Conservation (phyloP, 2,113 vertebrate species). For the Caretta caretta region DNA sequence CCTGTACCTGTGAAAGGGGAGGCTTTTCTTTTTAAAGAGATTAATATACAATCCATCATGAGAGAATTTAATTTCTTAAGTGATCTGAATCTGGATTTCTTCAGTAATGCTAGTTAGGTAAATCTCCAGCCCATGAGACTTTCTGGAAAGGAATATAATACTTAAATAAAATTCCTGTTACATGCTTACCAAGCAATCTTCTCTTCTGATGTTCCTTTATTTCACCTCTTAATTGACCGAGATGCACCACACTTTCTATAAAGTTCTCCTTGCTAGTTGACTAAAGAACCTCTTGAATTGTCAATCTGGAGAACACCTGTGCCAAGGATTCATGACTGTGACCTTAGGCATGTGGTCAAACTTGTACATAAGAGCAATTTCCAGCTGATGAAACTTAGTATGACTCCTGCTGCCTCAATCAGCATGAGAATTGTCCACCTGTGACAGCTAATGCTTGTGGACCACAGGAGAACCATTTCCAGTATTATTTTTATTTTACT, state of each 20-base stretch:
- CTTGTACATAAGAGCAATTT: neutral
- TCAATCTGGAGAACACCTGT: neutral
- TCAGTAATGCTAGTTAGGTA: neutral
- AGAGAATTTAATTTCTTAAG: neutral
- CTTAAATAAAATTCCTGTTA: neutral
- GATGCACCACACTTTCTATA: neutral
- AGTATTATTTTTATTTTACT: neutral
- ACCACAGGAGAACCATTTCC: neutral
- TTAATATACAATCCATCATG: neutral
- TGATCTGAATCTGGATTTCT: neutral
- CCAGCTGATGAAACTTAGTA: neutral
- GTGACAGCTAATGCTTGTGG: neutral
- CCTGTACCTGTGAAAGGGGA: neutral
- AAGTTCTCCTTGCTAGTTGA: neutral
- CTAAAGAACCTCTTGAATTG: neutral
- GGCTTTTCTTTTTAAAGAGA: neutral
- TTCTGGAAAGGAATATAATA: neutral
- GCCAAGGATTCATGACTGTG: neutral
- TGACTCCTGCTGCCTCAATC: neutral
- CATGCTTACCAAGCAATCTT: neutral
- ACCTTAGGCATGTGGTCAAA: neutral
- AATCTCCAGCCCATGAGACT: neutral
- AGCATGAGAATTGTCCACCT: neutral
- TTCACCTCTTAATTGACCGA: neutral
- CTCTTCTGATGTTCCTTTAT: neutral